phyloP scores from a whole-genome alignment of 2,888 invertebrate genomes.

The Craniophora ligustri region DNA sequence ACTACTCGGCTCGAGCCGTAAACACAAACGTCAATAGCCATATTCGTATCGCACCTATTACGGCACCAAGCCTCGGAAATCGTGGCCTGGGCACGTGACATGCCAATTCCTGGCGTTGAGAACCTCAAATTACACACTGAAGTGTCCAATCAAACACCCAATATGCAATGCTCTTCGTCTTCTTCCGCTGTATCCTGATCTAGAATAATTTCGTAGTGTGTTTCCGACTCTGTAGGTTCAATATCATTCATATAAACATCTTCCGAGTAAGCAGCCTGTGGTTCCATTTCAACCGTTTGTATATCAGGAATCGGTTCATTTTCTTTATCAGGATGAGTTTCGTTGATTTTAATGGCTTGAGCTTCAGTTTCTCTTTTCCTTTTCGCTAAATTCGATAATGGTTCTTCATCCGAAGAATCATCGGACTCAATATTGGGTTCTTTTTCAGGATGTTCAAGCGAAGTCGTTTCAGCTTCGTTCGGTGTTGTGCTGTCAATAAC shows the following conservation, averaged over 20 bases:
- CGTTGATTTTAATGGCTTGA: too few species aligned
- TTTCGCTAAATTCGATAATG: slow-evolving; percentile 70
- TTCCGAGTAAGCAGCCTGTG: neutral
- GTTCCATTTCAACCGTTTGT: neutral
- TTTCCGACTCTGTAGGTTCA: slow-evolving; percentile 2
- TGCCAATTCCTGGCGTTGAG: too few species aligned
- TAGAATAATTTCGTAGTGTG: slow-evolving; percentile 6
- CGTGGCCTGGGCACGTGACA: too few species aligned
- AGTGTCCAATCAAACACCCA: slow-evolving; percentile 63
- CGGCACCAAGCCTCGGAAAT: too few species aligned
- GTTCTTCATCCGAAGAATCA: slow-evolving; percentile 79
- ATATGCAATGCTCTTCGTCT: slow-evolving; percentile 61
- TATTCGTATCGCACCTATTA: too few species aligned
- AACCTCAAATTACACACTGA: too few species aligned
- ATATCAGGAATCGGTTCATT: slow-evolving; percentile 2
- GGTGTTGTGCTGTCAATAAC: too few species aligned
- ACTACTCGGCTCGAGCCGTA: too few species aligned
- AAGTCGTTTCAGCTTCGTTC: neutral
- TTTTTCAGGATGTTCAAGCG: neutral
- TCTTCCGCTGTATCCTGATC: slow-evolving; percentile 11
- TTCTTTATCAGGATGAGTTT: slow-evolving; percentile 10
- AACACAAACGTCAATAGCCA: too few species aligned
- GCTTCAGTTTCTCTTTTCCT: slow-evolving; percentile 50
- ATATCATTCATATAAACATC: neutral
- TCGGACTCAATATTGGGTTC: slow-evolving; percentile 20